phyloP scores from a whole-genome alignment of 2,797 vertebrate genomes.

The Sebastes taczanowskii region DNA sequence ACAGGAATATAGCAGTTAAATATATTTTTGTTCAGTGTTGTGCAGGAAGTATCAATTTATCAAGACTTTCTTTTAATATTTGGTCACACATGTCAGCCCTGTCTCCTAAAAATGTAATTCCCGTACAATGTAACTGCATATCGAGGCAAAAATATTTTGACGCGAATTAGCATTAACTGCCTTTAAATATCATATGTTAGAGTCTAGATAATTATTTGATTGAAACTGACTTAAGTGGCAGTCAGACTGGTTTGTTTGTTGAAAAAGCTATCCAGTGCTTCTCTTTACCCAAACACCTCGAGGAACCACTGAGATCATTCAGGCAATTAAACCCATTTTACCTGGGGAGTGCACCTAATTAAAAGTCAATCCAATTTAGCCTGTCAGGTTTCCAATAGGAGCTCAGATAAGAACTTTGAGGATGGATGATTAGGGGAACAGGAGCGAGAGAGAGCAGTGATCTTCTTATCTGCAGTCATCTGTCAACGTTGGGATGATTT shows the following conservation, averaged over 20 bases:
- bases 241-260: conserved; percentile 29
- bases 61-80: no score
- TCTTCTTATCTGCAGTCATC: conserved; percentile 60
- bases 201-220: conserved; percentile 1
- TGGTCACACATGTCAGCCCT: no score
- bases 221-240: not conserved
- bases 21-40: not conserved
- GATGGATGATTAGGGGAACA: conserved; percentile 42
- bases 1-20: not conserved
- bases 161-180: not conserved
- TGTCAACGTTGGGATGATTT: conserved; percentile 37
- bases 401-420: conserved; percentile 56
- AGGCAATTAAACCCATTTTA: conserved; percentile 74
- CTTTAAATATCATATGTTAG: conserved; percentile 13
- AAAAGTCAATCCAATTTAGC: conserved; percentile 76
- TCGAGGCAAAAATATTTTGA: no score
- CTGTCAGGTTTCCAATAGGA: conserved; percentile 59
- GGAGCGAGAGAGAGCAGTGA: conserved; percentile 34
- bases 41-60: not conserved
- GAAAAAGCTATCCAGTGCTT: conserved; percentile 17
- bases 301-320: conserved; percentile 55
- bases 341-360: conserved; percentile 70
- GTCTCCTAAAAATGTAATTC: no score
- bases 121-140: no score
- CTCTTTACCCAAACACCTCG: conserved; percentile 5